phyloP scores from a whole-genome alignment of 2,888 invertebrate genomes.

The Cataglyphis rosenhaueri region DNA sequence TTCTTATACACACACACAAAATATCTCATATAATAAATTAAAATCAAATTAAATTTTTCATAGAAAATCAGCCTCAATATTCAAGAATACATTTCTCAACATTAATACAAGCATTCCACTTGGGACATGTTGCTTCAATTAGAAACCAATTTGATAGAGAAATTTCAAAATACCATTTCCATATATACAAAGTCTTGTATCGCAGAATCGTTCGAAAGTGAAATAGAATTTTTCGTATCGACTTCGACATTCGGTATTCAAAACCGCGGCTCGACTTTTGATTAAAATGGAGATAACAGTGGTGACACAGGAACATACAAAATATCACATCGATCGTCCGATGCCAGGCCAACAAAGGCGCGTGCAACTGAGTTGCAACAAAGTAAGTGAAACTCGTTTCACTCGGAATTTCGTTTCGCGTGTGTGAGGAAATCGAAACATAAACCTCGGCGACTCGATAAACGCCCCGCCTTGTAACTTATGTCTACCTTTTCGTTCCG shows the following conservation, averaged over 20 bases:
- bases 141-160: slow-evolving; percentile 25
- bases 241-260: slow-evolving; percentile 40
- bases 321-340: slow-evolving; percentile 49
- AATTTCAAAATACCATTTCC: slow-evolving; percentile 15
- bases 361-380: slow-evolving; percentile 45
- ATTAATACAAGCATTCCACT: background rate
- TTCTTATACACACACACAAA: too few species aligned
- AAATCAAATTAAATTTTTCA: background rate
- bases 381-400: slow-evolving; percentile 44
- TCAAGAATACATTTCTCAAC: background rate
- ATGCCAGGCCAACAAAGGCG: slow-evolving; percentile 41
- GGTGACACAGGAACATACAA: slow-evolving; percentile 43
- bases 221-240: slow-evolving; percentile 40
- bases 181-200: slow-evolving; percentile 5
- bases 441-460: slow-evolving; percentile 46
- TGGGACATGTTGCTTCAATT: slow-evolving; percentile 19
- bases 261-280: slow-evolving; percentile 46
- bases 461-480: slow-evolving; percentile 50
- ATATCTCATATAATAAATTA: background rate
- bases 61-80: background rate
- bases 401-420: slow-evolving; percentile 25
- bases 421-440: slow-evolving; percentile 33
- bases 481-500: slow-evolving; percentile 42
- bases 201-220: slow-evolving; percentile 16
- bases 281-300: slow-evolving; percentile 50